Evolutionary conservation across 2,113 vertebrate species (phyloP), one percentile per base, ranked within the genome.

Genomic region (Progne subis): DNA sequence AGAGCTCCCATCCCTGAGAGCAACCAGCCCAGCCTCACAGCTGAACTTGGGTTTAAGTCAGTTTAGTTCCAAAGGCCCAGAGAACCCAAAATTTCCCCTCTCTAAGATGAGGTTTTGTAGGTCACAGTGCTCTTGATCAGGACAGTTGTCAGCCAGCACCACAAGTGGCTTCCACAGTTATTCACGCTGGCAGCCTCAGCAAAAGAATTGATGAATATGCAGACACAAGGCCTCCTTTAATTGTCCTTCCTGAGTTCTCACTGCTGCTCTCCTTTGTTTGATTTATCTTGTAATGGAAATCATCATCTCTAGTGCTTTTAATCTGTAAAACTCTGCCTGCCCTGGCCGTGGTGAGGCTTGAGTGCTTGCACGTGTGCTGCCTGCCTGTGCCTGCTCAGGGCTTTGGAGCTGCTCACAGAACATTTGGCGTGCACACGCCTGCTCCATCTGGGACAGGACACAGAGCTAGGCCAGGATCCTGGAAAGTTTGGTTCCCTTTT

Each of bases 141-240:
- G 75, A 69, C 46, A 59, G 50, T 9, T 85, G 88, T 92, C 71
- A 92, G 92, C 65, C 88, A 86, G 56, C 77, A 71, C 46, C 79
- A 77, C 39, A 4, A 84, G 82, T 32, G 39, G 57, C 31, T 52
- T 65, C 77, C 75, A 32, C 17, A 43, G 90, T 41, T 57, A 59
- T 46, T 88, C 53, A 5, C 2, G 34, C 18, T 84, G 83, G 80
- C 74, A 69, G 53, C 9, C 63, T 79, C 46, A 34, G 89, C 64
- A 41, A 7, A 75, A 82, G 74, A 20, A 4, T 44, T 91, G 61
- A 78, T 88, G 80, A 78, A 71, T 86, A 71, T 76, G 87, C 81
- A 82, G 72, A 21, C 32, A 6, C n/a, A 14, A 92, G 76, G 37
- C 46, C 61, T 86, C 56, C 14, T 5, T 81, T 92, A 94, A 90